Percentiles rank a stretch among this genome's conserved stretches.
phyloP scores from a whole-genome alignment of 2,888 invertebrate genomes.

The Lymantria dispar region DNA sequence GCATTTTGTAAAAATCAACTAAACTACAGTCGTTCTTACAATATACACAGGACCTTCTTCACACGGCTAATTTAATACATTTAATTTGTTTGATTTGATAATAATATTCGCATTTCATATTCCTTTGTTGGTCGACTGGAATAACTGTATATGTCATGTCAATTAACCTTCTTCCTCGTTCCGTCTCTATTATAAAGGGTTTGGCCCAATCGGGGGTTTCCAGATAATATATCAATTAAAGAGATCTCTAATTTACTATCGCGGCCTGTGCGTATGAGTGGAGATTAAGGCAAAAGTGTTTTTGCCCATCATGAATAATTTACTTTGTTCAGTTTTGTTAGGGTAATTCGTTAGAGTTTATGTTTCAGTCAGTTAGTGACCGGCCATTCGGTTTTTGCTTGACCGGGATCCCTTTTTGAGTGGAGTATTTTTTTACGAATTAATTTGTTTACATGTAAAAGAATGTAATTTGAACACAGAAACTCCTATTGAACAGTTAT shows the following conservation, averaged over 20 bases:
- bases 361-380: constrained; percentile 15
- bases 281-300: constrained; percentile 20
- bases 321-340: constrained; percentile 18
- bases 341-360: constrained; percentile 13
- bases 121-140: background rate
- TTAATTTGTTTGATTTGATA: background rate
- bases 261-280: constrained; percentile 18
- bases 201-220: constrained; percentile 20
- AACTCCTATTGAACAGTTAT: too few species aligned
- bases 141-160: background rate
- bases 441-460: background rate
- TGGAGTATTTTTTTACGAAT: constrained; percentile 2
- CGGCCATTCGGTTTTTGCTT: constrained; percentile 12
- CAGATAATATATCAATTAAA: constrained; percentile 40
- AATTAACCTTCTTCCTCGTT: constrained; percentile 5
- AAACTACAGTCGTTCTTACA: too few species aligned
- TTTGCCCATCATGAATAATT: constrained; percentile 31
- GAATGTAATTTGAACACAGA: too few species aligned
- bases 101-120: background rate
- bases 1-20: too few species aligned
- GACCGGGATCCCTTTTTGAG: constrained; percentile 3
- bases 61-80: too few species aligned
- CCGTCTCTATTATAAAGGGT: constrained; percentile 2
- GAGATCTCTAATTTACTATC: constrained; percentile 30
- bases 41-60: too few species aligned